Evolutionary conservation across 2,797 vertebrate genomes (phyloP).

Genomic region (Eulemur rubriventer): DNA sequence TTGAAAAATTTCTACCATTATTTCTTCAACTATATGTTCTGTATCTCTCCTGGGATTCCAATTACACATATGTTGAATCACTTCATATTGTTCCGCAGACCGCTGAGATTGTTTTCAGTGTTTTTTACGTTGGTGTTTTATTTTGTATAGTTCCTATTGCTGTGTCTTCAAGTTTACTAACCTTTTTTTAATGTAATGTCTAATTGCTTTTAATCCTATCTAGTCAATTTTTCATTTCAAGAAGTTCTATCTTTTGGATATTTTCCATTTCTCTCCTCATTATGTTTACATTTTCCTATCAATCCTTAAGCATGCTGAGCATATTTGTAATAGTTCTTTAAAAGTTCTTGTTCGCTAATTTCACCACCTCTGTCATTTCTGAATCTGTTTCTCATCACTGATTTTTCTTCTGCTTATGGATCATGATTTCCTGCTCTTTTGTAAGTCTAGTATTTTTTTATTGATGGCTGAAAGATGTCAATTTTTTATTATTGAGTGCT

Average conservation of each 20-base stretch:
- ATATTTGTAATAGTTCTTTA: neutral
- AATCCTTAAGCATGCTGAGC: neutral
- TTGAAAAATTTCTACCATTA: neutral
- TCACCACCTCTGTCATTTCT: neutral
- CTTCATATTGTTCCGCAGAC: neutral
- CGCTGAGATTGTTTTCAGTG: neutral
- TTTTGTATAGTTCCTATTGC: neutral
- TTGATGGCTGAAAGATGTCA: neutral
- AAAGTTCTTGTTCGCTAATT: neutral
- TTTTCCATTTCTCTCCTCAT: neutral
- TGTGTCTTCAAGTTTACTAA: neutral
- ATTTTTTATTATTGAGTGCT: neutral
- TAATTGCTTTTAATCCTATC: neutral
- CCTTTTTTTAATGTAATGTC: neutral
- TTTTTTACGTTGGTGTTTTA: neutral
- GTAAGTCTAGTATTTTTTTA: neutral
- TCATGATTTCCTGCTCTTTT: neutral
- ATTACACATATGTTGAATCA: neutral
- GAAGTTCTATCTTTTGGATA: neutral
- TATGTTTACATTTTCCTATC: neutral
- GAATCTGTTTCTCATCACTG: neutral
- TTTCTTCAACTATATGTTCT: neutral
- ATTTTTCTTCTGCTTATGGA: neutral
- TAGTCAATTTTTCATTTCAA: constrained; percentile 4
- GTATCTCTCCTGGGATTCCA: neutral